Base-by-base conservation (phyloP, 2,888 invertebrate species). In the Orthonychiurus folsomi region DNA sequence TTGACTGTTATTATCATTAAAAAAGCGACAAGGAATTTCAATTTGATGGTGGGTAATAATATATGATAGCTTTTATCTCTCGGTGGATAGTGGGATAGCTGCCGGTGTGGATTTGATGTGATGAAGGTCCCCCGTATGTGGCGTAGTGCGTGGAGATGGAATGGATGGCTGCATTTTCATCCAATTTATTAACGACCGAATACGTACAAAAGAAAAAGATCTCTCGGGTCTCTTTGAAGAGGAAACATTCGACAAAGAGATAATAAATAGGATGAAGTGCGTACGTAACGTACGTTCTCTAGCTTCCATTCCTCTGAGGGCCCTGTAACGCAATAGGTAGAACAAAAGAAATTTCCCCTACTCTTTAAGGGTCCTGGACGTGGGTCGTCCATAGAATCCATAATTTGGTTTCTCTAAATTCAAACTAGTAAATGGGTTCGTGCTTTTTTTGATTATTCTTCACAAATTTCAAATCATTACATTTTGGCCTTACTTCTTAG, bases 1-100 rank as follows among this genome's bases (percentile, higher is more conserved):
- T 37, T 15, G 5, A 5, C 37, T 37, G 37, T 37, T 37, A 37
- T 37, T 37, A 37, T 37, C 37, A 37, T 37, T 37, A 37, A 37
- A n/a, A 37, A 37, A 37, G 37, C 37, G 37, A 37, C 37, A 37
- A 37, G 37, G 37, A 37, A 37, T 37, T 37, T 37, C 37, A 37
- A 37, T 37, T 37, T 37, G 37, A 37, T n/a, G 37, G 5, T 15
- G 37, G 37, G 37, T 37, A 37, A 37, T 37, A 37, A 37, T 37
- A 37, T 37, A 37, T 37, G 37, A 37, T 37, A 37, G 37, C 37
- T 37, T 37, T 15, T 37, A 37, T 37, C 37, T 37, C n/a, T n/a
- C n/a, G n/a, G n/a, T n/a, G n/a, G n/a, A n/a, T 5, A 37, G 15
- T 37, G 37, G 5, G 37, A 37, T 9, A 9, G 37, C 37, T 9